Conservation (phyloP, 2,113 vertebrate genomes). For the Nibea coibor region DNA sequence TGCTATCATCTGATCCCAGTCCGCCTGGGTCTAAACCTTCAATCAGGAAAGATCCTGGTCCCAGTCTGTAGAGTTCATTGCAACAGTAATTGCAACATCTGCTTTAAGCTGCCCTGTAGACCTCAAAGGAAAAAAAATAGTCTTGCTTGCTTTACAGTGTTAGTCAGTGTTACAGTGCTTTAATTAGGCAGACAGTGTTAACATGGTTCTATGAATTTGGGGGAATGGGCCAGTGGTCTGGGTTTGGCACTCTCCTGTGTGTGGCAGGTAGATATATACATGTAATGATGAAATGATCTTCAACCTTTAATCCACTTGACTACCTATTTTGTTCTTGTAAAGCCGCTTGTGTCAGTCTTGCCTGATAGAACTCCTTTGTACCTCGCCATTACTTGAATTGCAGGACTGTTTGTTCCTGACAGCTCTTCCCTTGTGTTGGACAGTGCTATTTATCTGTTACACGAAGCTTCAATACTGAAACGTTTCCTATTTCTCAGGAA, state of each 20-base stretch:
- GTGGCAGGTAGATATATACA: neutral
- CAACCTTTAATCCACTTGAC: conserved; percentile 4
- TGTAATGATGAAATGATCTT: neutral
- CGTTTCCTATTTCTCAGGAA: neutral
- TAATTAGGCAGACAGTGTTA: neutral
- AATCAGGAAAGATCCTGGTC: neutral
- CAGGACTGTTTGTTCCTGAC: neutral
- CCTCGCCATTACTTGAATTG: neutral
- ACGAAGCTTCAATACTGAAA: neutral
- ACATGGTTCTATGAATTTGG: neutral
- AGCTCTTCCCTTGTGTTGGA: neutral
- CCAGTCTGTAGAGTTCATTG: neutral
- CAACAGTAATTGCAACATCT: neutral
- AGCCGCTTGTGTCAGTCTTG: neutral
- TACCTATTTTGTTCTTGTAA: neutral
- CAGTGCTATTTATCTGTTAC: neutral
- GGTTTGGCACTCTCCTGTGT: neutral
- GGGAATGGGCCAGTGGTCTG: too few relatives aligned
- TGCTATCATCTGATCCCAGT: neutral
- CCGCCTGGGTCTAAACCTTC: too few relatives aligned
- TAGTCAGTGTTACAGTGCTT: too few relatives aligned
- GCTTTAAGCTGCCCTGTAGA: neutral
- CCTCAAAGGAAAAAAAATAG: too few relatives aligned
- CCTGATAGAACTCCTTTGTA: neutral
- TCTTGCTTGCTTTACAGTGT: too few relatives aligned